These are phyloP conservation scores for Microcebus ravelobensis DNA, from an alignment of 2,113 vertebrate species.

Conservation along the genomic window DNA sequence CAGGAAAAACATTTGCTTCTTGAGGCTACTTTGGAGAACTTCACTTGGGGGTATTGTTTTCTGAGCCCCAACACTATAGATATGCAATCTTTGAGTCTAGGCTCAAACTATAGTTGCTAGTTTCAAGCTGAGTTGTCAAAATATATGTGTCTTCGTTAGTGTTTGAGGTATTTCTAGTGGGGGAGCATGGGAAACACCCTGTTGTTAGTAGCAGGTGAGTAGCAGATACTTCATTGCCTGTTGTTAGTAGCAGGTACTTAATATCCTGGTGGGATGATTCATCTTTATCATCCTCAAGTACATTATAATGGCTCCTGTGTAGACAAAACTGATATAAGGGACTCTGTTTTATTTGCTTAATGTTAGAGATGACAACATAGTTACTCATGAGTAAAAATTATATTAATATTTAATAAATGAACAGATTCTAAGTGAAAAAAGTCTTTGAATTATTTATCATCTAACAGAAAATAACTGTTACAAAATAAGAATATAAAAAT, in stretches of 20 bases:
- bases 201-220: not conserved
- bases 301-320: not conserved
- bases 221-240: not conserved
- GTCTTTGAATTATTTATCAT: conserved; percentile 39
- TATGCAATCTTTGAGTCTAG: not conserved
- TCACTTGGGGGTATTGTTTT: too few relatives aligned
- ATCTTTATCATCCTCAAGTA: not conserved
- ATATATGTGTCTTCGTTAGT: not conserved
- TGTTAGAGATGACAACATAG: not conserved
- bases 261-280: not conserved
- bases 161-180: not conserved
- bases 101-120: not conserved
- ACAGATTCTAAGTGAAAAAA: not conserved
- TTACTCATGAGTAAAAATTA: not conserved
- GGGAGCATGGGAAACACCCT: not conserved
- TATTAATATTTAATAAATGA: not conserved
- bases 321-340: not conserved
- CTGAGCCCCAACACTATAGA: not conserved
- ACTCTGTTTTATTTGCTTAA: conserved; percentile 32
- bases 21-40: too few relatives aligned
- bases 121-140: not conserved
- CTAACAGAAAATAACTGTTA: not conserved
- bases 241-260: not conserved
- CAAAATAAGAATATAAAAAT: conserved; percentile 26
- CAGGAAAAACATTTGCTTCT: too few relatives aligned